Conservation (phyloP, 2,888 invertebrate species). For the Allophyes oxyacanthae region DNA sequence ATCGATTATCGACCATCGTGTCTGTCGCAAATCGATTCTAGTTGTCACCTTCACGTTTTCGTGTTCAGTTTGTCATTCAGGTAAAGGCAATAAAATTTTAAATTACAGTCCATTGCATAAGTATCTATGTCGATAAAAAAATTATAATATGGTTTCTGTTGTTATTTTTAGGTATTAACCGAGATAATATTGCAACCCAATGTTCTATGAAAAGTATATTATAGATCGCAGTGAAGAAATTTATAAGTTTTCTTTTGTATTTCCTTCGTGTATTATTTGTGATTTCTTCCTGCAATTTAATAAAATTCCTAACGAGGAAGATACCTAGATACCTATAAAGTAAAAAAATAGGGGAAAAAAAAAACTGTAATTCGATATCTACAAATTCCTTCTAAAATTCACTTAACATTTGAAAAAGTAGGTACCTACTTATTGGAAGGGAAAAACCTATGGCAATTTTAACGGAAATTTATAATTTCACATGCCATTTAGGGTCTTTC, state of each 20-base stretch:
- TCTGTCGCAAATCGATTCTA: constrained; percentile 86
- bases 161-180: constrained; percentile 13
- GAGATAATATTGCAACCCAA: constrained; percentile 3
- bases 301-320: too few relatives aligned
- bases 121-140: constrained; percentile 25
- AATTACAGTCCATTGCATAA: constrained; percentile 40
- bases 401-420: too few relatives aligned
- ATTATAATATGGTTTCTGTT: constrained; percentile 13
- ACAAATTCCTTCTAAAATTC: too few relatives aligned
- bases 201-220: not conserved
- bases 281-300: too few relatives aligned
- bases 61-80: constrained; percentile 50
- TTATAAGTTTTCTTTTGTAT: not conserved
- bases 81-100: constrained; percentile 31
- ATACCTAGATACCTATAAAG: too few relatives aligned
- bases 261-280: too few relatives aligned
- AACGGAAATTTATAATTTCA: not conserved
- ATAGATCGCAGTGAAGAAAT: not conserved
- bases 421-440: too few relatives aligned
- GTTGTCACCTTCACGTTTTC: constrained; percentile 81
- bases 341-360: too few relatives aligned
- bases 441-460: not conserved
- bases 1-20: constrained; percentile 82
- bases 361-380: too few relatives aligned
- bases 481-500: not conserved